phyloP scores from a whole-genome alignment of 2,888 invertebrate species.

The Megastigmus dorsalis region DNA sequence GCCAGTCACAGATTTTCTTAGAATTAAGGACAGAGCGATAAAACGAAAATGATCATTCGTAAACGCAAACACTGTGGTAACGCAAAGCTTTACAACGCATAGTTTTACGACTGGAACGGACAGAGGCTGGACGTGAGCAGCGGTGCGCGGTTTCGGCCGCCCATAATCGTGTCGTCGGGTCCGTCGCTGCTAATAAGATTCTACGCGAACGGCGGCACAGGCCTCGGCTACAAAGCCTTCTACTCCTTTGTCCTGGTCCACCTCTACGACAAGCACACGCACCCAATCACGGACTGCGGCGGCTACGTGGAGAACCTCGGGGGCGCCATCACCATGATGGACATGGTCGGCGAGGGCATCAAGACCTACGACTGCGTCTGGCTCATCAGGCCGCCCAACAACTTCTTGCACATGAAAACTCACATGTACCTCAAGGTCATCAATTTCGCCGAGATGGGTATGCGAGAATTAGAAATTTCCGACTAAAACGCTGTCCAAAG shows the following conservation, averaged over 20 bases:
- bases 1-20: no score
- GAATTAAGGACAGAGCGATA: no score
- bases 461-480: no score
- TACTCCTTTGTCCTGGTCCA: slow-evolving; percentile 76
- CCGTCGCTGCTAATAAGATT: slow-evolving; percentile 80
- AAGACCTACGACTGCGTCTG: slow-evolving; percentile 83
- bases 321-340: slow-evolving; percentile 85
- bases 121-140: slow-evolving; percentile 80
- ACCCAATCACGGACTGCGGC: slow-evolving; percentile 79
- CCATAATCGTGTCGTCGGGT: slow-evolving; percentile 80
- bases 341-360: slow-evolving; percentile 79
- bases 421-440: slow-evolving; percentile 80
- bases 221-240: slow-evolving; percentile 80
- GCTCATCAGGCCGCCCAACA: slow-evolving; percentile 81
- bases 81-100: no score
- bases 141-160: slow-evolving; percentile 82
- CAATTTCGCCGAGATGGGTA: slow-evolving; percentile 78
- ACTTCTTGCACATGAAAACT: slow-evolving; percentile 80
- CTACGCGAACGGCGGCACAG: slow-evolving; percentile 82
- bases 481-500: no score
- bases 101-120: slow-evolving; percentile 83
- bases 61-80: no score
- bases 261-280: slow-evolving; percentile 66
- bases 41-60: no score
- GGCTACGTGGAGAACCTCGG: slow-evolving; percentile 83